These are phyloP conservation scores for Cryptops parisi DNA, from an alignment of 2,888 invertebrate genomes.

Conservation along the genomic window DNA sequence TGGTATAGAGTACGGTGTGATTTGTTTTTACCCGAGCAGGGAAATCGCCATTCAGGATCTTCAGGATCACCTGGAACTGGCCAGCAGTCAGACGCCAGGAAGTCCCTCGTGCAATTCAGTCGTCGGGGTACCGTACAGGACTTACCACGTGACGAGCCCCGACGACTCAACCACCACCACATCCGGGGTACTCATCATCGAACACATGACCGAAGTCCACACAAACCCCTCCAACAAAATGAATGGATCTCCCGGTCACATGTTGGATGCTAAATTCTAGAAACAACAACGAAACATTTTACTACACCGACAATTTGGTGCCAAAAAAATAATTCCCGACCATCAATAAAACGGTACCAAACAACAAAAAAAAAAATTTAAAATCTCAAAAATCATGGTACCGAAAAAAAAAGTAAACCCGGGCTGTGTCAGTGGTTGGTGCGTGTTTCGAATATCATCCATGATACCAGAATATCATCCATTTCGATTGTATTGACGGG, in stretches of 20 bases:
- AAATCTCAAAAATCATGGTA: neutral
- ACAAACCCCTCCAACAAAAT: conserved; percentile 6
- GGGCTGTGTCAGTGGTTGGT: too few species aligned
- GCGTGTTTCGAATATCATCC: too few species aligned
- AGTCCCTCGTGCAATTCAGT: conserved; percentile 12
- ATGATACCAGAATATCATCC: too few species aligned
- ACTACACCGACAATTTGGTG: too few species aligned
- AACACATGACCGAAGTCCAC: conserved; percentile 15
- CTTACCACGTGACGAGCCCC: conserved; percentile 9
- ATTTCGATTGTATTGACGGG: too few species aligned
- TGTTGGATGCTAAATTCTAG: conserved; percentile 12
- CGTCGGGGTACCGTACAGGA: conserved; percentile 6
- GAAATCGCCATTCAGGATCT: conserved; percentile 9
- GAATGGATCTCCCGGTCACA: conserved; percentile 12
- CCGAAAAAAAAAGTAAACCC: neutral
- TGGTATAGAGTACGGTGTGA: too few species aligned
- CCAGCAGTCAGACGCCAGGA: conserved; percentile 3
- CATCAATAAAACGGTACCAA: too few species aligned
- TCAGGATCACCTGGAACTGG: conserved; percentile 6
- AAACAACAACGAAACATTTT: too few species aligned
- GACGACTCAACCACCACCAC: conserved; percentile 2
- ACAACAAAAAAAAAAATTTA: neutral
- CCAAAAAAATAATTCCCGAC: too few species aligned
- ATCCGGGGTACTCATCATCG: conserved; percentile 8
- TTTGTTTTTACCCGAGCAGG: conserved; percentile 5